A percentile compares a stretch with the other conserved stretches of the same genome.
These are phyloP conservation scores for Chorisops tibialis DNA, from an alignment of 2,888 invertebrate species.

Conservation along the genomic window DNA sequence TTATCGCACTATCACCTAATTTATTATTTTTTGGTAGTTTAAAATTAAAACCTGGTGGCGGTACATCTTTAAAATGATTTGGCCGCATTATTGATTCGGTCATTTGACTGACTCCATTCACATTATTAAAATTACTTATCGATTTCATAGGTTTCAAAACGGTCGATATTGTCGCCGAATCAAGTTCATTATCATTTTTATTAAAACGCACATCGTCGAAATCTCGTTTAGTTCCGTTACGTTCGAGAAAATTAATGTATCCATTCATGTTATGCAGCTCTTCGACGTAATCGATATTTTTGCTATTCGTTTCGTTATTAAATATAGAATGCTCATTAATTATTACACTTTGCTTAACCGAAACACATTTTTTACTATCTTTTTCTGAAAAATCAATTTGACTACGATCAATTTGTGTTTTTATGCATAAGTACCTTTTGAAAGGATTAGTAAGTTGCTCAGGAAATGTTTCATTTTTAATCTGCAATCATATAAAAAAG, in stretches of 20 bases:
- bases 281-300: not conserved
- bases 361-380: not conserved
- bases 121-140: not conserved
- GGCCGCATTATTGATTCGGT: not conserved
- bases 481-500: constrained; percentile 9
- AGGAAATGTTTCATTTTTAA: not conserved
- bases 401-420: constrained; percentile 17
- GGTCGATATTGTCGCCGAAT: not conserved
- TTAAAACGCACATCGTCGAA: not conserved
- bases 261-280: not conserved
- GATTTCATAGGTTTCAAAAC: too few relatives aligned
- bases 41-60: too few relatives aligned
- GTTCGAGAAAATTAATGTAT: too few relatives aligned
- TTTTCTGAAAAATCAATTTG: constrained; percentile 21
- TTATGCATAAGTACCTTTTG: constrained; percentile 23
- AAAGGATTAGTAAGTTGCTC: constrained; percentile 17
- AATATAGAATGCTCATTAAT: constrained; percentile 17
- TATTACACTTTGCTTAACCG: constrained; percentile 2
- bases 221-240: too few relatives aligned
- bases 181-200: constrained; percentile 5
- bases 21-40: not conserved
- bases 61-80: not conserved
- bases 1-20: not conserved
- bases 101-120: constrained; percentile 1
- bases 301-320: constrained; percentile 3